These are phyloP conservation scores for Didymodactylos carnosus DNA, from an alignment of 2,888 invertebrate genomes.

Conservation along the genomic window DNA sequence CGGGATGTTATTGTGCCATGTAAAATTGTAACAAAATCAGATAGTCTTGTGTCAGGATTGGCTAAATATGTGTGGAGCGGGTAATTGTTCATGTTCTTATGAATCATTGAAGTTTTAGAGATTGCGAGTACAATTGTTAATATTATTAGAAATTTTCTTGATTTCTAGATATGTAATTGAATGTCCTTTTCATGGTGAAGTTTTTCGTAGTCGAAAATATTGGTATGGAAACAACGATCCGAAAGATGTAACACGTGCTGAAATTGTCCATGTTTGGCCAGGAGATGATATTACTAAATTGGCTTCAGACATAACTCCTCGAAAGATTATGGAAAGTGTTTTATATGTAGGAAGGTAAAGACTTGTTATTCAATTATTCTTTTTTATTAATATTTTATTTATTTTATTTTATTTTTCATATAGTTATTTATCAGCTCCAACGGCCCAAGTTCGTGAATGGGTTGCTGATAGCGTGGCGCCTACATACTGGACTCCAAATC, in stretches of 20 bases:
- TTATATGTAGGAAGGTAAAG: conserved; percentile 49
- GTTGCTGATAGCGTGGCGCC: conserved; percentile 59
- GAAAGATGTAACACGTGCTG: conserved; percentile 42
- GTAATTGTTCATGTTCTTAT: conserved; percentile 32
- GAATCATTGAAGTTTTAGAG: too few species aligned
- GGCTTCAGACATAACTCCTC: neutral
- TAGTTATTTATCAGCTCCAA: neutral
- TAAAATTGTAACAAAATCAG: conserved; percentile 35
- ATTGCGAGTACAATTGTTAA: neutral
- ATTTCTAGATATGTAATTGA: conserved; percentile 45
- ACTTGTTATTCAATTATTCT: conserved; percentile 24
- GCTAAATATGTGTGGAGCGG: conserved; percentile 59
- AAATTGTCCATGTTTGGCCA: conserved; percentile 16
- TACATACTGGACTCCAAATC: conserved; percentile 57
- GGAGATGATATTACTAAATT: conserved; percentile 7
- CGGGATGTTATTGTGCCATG: conserved; percentile 44
- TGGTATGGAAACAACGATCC: conserved; percentile 61
- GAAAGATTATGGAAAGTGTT: conserved; percentile 38
- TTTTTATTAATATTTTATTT: neutral
- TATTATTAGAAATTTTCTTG: neutral
- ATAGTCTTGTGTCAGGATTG: conserved; percentile 47
- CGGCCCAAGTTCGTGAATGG: conserved; percentile 37
- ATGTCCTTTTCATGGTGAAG: conserved; percentile 53
- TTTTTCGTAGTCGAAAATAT: conserved; percentile 52
- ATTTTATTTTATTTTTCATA: too few species aligned